A percentile compares a stretch with the other conserved stretches of the same genome.
phyloP scores from a whole-genome alignment of 2,797 vertebrate species.

The Oreortyx pictus region DNA sequence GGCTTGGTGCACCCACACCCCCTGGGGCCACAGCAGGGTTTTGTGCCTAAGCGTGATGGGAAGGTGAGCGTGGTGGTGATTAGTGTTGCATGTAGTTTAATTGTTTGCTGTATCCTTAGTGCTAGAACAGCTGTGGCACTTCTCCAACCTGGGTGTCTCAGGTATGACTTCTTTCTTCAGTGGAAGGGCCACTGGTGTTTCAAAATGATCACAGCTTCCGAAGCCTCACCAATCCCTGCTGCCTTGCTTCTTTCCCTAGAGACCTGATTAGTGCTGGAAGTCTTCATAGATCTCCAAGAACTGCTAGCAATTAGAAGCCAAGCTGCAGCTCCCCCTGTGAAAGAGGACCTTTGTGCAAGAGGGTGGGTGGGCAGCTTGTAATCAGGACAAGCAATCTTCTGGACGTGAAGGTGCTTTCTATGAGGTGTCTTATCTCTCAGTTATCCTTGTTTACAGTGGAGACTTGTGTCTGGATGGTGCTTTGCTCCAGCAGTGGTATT shows the following conservation, averaged over 20 bases:
- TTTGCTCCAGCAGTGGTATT: not conserved
- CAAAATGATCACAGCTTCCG: not conserved
- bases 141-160: not conserved
- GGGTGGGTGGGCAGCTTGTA: not conserved
- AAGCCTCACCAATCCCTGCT: not conserved
- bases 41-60: not conserved
- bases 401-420: not conserved
- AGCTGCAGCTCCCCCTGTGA: not conserved
- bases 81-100: not conserved
- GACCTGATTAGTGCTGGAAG: not conserved
- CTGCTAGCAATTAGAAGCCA: not conserved
- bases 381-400: not conserved
- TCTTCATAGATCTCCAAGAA: not conserved
- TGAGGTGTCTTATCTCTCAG: rapidly evolving
- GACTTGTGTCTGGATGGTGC: not conserved
- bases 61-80: not conserved
- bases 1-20: not conserved
- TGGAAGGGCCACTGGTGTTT: not conserved
- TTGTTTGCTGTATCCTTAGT: not conserved
- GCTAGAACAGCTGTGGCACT: not conserved
- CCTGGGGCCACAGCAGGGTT: not conserved
- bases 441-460: not conserved
- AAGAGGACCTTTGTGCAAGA: not conserved
- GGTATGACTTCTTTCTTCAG: not conserved
- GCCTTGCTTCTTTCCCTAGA: not conserved